These are phyloP conservation scores for Eulemur coronatus DNA, from an alignment of 2,797 vertebrate genomes.

Conservation along the genomic window DNA sequence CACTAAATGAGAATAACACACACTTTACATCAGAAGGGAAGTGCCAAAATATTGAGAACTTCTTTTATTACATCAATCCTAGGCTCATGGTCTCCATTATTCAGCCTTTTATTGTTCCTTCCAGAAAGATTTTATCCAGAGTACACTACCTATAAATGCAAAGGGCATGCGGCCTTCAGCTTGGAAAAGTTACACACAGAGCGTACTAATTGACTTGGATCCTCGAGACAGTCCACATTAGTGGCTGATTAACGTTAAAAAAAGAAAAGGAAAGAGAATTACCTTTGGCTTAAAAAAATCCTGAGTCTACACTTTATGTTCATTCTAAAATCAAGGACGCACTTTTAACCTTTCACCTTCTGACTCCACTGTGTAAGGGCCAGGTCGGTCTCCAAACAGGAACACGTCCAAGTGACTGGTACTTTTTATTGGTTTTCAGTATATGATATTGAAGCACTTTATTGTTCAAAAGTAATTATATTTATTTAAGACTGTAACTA, in stretches of 20 bases:
- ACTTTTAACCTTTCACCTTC: constrained; percentile 75
- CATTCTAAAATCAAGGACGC: constrained; percentile 52
- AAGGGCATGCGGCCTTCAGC: constrained; percentile 51
- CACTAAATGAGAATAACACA: constrained; percentile 84
- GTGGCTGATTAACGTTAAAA: constrained; percentile 44
- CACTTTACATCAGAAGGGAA: constrained; percentile 77
- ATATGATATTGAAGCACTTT: constrained; percentile 62
- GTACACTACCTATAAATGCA: constrained; percentile 71
- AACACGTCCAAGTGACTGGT: constrained; percentile 55
- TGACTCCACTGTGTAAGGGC: constrained; percentile 36
- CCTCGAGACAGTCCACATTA: constrained; percentile 58
- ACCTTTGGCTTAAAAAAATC: constrained; percentile 38
- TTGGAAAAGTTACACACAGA: constrained; percentile 45
- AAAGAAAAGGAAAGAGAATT: constrained; percentile 47
- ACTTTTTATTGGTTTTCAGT: constrained; percentile 78
- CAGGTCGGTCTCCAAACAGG: constrained; percentile 61
- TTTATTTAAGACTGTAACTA: constrained; percentile 75
- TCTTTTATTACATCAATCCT: constrained; percentile 73
- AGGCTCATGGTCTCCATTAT: constrained; percentile 76
- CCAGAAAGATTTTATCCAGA: constrained; percentile 73
- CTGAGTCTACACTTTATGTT: constrained; percentile 22
- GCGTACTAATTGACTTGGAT: constrained; percentile 59
- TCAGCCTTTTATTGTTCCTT: constrained; percentile 76
- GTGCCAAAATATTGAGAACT: constrained; percentile 79
- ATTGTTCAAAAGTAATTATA: constrained; percentile 75